Evolutionary conservation across 2,797 vertebrate species (phyloP).

Genomic region (Microctenopoma lineatum): DNA sequence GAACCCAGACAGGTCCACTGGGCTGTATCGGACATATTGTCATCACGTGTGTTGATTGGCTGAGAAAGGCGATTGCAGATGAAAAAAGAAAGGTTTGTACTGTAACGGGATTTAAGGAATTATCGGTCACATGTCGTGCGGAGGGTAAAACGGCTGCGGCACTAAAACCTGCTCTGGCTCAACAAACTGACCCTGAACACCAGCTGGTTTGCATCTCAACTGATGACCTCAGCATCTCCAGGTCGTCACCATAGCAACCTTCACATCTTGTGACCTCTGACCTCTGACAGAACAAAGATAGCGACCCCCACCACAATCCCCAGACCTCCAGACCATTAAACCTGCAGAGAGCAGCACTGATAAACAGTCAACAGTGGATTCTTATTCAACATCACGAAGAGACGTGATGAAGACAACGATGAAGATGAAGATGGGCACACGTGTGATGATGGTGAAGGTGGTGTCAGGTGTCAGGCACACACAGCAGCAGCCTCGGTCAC

Average conservation of each 20-base stretch:
- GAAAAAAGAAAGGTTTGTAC: too few relatives aligned
- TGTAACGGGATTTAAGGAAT: too few relatives aligned
- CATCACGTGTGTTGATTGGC: too few relatives aligned
- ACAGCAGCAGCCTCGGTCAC: background rate
- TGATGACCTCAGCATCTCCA: background rate
- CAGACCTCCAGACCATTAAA: background rate
- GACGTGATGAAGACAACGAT: background rate
- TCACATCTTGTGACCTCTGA: slow-evolving; percentile 23
- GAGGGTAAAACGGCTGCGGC: too few relatives aligned
- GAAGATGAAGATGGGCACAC: background rate
- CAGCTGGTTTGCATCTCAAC: background rate
- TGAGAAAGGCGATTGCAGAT: too few relatives aligned
- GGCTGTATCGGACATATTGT: too few relatives aligned
- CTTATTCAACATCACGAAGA: too few relatives aligned
- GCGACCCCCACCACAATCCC: background rate
- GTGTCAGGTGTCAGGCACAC: background rate
- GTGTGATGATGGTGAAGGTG: background rate
- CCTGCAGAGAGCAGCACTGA: background rate
- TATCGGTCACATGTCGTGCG: too few relatives aligned
- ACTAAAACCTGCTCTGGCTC: too few relatives aligned
- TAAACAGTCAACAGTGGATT: too few relatives aligned
- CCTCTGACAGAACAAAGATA: background rate
- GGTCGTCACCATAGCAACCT: slow-evolving; percentile 16
- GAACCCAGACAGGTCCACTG: too few relatives aligned
- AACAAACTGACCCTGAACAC: too few relatives aligned